Percentiles rank a stretch among this genome's conserved stretches.
phyloP scores from a whole-genome alignment of 2,888 invertebrate genomes.

The Hedya salicella region DNA sequence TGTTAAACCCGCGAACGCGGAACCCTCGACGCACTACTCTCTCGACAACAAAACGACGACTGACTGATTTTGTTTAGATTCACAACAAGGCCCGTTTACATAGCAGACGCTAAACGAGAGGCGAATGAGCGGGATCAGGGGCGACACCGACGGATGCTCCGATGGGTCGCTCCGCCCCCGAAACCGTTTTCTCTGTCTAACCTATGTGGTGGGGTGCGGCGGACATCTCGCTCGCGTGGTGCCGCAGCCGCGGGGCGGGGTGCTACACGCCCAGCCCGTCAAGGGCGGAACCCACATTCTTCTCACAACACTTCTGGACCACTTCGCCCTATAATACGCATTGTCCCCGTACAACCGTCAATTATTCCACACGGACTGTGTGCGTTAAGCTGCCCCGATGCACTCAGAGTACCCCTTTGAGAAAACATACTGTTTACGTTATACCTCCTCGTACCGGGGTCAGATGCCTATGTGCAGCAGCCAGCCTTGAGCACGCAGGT shows the following conservation, averaged over 20 bases:
- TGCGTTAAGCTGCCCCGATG: constrained; percentile 36
- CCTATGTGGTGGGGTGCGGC: constrained; percentile 26
- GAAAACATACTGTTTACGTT: constrained; percentile 10
- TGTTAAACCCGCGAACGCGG: constrained; percentile 67
- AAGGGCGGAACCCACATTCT: constrained; percentile 35
- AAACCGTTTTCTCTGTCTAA: constrained; percentile 52
- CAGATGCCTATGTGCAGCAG: neutral
- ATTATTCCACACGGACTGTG: constrained; percentile 39
- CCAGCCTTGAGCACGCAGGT: neutral
- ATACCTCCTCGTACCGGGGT: too few relatives aligned
- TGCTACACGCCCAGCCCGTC: constrained; percentile 37
- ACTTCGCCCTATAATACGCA: constrained; percentile 42
- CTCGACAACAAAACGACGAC: constrained; percentile 86
- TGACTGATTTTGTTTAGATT: constrained; percentile 91
- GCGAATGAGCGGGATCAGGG: constrained; percentile 79
- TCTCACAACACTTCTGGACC: constrained; percentile 27
- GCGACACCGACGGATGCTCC: constrained; percentile 59
- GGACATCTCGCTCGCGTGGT: constrained; percentile 50
- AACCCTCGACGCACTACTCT: constrained; percentile 73
- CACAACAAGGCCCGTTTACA: constrained; percentile 94
- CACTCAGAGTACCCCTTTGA: constrained; percentile 21
- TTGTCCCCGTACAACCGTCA: constrained; percentile 42
- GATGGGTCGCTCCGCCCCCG: constrained; percentile 61
- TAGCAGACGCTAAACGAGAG: constrained; percentile 86
- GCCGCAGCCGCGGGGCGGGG: constrained; percentile 29